A percentile compares a stretch with the other conserved stretches of the same genome.
phyloP scores from a whole-genome alignment of 1,140 invertebrate species.

The Drosophila teissieri region DNA sequence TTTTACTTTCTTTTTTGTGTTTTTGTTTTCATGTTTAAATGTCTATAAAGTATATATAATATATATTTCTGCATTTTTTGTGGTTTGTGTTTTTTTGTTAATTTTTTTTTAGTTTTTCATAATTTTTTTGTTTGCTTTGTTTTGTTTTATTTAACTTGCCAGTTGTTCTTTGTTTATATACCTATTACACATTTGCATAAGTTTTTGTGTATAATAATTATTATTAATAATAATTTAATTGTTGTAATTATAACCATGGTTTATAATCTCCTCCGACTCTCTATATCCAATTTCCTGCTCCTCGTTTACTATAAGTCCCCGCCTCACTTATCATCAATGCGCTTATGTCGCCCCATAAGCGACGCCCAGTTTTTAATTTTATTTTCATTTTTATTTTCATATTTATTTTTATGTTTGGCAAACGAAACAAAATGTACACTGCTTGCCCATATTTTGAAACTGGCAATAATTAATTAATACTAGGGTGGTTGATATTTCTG shows the following conservation, averaged over 20 bases:
- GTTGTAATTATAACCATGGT: slow-evolving; percentile 78
- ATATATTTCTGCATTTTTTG: slow-evolving; percentile 77
- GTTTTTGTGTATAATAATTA: slow-evolving; percentile 79
- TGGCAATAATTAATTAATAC: slow-evolving; percentile 56
- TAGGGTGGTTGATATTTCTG: slow-evolving; percentile 52
- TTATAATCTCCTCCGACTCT: slow-evolving; percentile 42
- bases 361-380: slow-evolving; percentile 52
- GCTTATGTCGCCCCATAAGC: slow-evolving; percentile 52
- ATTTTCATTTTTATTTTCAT: background rate
- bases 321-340: slow-evolving; percentile 3
- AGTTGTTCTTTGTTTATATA: slow-evolving; percentile 55
- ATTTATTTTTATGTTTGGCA: slow-evolving; percentile 39
- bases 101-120: slow-evolving; percentile 50
- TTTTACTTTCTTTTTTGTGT: slow-evolving; percentile 78
- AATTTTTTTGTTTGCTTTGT: slow-evolving; percentile 41
- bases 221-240: slow-evolving; percentile 82
- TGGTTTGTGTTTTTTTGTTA: slow-evolving; percentile 43
- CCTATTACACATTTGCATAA: slow-evolving; percentile 77
- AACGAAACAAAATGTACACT: slow-evolving; percentile 73
- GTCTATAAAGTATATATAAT: slow-evolving; percentile 85
- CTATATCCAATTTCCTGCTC: slow-evolving; percentile 34
- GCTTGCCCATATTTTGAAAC: slow-evolving; percentile 53
- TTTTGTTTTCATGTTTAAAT: slow-evolving; percentile 81
- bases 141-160: slow-evolving; percentile 62
- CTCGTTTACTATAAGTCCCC: slow-evolving; percentile 3